Percentiles rank a stretch among this genome's conserved stretches.
These are phyloP conservation scores for Scomber colias DNA, from an alignment of 2,113 vertebrate genomes.

Conservation along the genomic window DNA sequence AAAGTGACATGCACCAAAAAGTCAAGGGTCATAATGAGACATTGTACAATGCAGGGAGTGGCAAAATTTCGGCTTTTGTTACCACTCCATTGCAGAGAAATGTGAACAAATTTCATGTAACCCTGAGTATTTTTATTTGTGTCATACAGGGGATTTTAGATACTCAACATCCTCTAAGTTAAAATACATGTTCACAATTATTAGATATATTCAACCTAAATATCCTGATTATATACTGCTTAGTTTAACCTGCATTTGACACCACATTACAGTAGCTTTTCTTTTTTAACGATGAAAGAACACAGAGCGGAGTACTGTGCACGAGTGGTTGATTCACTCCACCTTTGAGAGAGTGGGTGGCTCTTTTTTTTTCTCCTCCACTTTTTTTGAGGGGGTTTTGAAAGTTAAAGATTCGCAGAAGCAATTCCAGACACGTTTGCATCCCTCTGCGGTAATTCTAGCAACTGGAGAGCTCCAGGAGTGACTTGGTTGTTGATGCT, in stretches of 20 bases:
- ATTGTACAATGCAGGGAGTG: background rate
- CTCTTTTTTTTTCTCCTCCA: slow-evolving; percentile 45
- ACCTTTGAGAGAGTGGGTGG: slow-evolving; percentile 60
- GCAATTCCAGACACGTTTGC: slow-evolving; percentile 78
- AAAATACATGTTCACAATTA: background rate
- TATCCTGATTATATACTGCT: slow-evolving; percentile 24
- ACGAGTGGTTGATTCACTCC: slow-evolving; percentile 46
- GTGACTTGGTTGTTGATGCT: slow-evolving; percentile 85
- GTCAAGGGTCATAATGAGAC: slow-evolving; percentile 61
- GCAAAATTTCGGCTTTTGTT: slow-evolving; percentile 28
- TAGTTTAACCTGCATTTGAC: slow-evolving; percentile 42
- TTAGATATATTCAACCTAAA: slow-evolving; percentile 21
- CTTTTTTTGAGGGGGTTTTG: slow-evolving; percentile 68
- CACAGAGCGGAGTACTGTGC: slow-evolving; percentile 24
- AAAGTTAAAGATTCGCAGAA: slow-evolving; percentile 75
- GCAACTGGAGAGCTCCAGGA: slow-evolving; percentile 76
- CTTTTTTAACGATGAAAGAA: background rate
- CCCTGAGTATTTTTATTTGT: background rate
- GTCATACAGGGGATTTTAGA: background rate
- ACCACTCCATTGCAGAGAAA: slow-evolving; percentile 29
- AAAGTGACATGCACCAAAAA: slow-evolving; percentile 55
- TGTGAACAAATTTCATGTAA: slow-evolving; percentile 50
- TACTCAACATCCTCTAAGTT: slow-evolving; percentile 22
- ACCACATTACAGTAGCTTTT: slow-evolving; percentile 44
- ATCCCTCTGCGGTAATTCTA: slow-evolving; percentile 77